Base-by-base conservation (phyloP, 2,797 vertebrate genomes). In the Phataginus tricuspis region DNA sequence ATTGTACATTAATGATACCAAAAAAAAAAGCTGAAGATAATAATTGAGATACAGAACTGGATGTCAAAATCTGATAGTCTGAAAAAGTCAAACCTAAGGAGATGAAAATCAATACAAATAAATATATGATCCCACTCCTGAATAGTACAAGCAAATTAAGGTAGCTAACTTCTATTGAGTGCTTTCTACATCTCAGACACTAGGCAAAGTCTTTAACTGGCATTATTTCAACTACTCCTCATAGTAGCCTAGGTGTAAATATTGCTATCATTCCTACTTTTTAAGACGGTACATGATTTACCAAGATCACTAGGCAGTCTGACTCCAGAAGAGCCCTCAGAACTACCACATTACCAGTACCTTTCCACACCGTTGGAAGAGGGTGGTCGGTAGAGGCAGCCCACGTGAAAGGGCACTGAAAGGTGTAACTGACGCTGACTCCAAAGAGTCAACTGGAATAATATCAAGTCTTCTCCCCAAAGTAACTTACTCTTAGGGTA, bases 361-460 rank as follows among this genome's bases (percentile, higher is more conserved):
- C 49, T 68, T 19, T 39, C 16, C 64, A n/a, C 13, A 34, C 14
- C 53, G 59, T 23, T 1, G 5, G 21, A 77, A 49, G n/a, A 27
- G 59, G 1, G 5, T 0, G 4, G 72, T 6, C 53, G 45, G 55
- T 1, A 27, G 55, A 18, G 37, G 49, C 2, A 8, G n/a, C 31
- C 4, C 4, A 6, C 31, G 29, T 0, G 1, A 59, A 51, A 87
- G 19, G 55, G 68, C 4, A 14, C 53, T 25, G 37, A n/a, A 12
- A 4, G 4, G 59, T 55, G 19, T 25, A 14, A 75, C 45, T 6
- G 11, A 49, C 0, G 19, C 8, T 8, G n/a, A 71, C n/a, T 19
- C 63, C 80, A 37, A 61, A 64, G 25, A 39, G 59, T 16, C 39
- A 77, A 29, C 1, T 15, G 69, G 53, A 72, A 23, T 4, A 19